A percentile compares a stretch with the other conserved stretches of the same genome.
Conservation (phyloP, 2,888 invertebrate species). For the Isotomurus palustris region DNA sequence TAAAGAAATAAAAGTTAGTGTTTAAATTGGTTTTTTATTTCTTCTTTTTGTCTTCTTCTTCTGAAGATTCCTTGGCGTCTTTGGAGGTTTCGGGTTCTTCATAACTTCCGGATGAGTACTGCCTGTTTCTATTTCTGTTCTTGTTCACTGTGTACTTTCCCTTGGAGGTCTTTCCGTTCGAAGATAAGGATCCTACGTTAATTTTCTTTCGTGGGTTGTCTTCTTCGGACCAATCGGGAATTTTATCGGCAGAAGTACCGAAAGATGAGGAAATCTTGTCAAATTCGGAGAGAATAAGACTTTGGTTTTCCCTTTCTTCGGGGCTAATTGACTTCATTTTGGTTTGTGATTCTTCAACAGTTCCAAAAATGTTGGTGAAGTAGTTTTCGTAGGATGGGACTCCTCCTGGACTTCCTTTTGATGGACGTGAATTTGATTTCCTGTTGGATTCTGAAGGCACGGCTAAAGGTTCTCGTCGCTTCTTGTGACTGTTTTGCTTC, state of each 20-base stretch:
- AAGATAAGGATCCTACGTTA: slow-evolving; percentile 1
- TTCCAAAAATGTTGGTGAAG: slow-evolving; percentile 7
- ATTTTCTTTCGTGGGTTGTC: slow-evolving; percentile 13
- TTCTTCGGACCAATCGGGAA: slow-evolving; percentile 18
- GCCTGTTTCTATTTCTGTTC: slow-evolving; percentile 15
- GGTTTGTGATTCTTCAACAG: neutral
- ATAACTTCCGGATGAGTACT: slow-evolving; percentile 9
- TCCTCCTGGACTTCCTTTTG: neutral
- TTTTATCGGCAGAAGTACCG: slow-evolving; percentile 14
- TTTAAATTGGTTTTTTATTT: slow-evolving; percentile 4
- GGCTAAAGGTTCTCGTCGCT: neutral
- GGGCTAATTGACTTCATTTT: neutral
- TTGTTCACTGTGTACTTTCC: slow-evolving; percentile 26
- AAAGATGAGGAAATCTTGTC: slow-evolving; percentile 15
- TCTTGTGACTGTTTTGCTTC: neutral
- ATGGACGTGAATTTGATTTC: slow-evolving; percentile 3
- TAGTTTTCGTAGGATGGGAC: slow-evolving; percentile 2
- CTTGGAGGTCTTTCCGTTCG: neutral
- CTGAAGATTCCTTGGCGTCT: slow-evolving; percentile 19
- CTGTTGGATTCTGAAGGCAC: neutral
- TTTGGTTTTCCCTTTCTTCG: slow-evolving; percentile 5
- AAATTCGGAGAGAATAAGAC: slow-evolving; percentile 10
- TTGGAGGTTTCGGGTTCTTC: slow-evolving; percentile 6
- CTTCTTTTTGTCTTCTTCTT: slow-evolving; percentile 28
- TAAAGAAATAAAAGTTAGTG: neutral